Conservation (phyloP, 2,113 vertebrate genomes). For the Rana temporaria region DNA sequence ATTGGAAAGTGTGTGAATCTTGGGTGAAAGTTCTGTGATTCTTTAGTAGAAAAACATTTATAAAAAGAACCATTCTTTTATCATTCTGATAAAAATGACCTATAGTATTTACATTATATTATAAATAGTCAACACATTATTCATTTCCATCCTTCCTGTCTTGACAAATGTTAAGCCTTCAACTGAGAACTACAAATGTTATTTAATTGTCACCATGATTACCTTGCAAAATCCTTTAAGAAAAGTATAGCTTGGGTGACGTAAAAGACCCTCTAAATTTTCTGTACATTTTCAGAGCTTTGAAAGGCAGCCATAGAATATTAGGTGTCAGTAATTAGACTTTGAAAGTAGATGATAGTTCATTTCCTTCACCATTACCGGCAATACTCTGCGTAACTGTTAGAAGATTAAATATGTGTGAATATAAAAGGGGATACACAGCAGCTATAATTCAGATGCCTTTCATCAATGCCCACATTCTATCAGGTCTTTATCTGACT, state of each 20-base stretch:
- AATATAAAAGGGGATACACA: constrained; percentile 19
- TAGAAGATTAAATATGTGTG: constrained; percentile 51
- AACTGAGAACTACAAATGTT: too few species aligned
- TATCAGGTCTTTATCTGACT: constrained; percentile 26
- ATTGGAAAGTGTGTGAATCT: too few species aligned
- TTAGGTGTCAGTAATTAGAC: constrained; percentile 46
- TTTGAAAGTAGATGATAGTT: constrained; percentile 31
- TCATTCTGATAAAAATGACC: too few species aligned
- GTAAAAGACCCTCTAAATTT: neutral
- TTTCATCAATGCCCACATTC: constrained; percentile 48
- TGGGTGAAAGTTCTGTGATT: too few species aligned
- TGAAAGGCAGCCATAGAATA: constrained; percentile 26
- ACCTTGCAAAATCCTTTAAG: neutral
- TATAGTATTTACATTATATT: too few species aligned
- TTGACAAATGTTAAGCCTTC: too few species aligned
- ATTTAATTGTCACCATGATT: neutral
- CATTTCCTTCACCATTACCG: constrained; percentile 20
- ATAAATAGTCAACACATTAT: too few species aligned
- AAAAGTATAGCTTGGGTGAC: constrained; percentile 1
- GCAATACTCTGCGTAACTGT: constrained; percentile 34
- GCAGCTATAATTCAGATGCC: constrained; percentile 25
- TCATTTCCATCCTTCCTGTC: too few species aligned
- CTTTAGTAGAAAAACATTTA: too few species aligned
- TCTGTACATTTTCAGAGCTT: neutral
- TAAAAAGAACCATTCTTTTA: too few species aligned